Percentiles rank a stretch among this genome's conserved stretches.
These are phyloP conservation scores for Urocynchramus pylzowi DNA, from an alignment of 2,113 vertebrate genomes.

Conservation along the genomic window DNA sequence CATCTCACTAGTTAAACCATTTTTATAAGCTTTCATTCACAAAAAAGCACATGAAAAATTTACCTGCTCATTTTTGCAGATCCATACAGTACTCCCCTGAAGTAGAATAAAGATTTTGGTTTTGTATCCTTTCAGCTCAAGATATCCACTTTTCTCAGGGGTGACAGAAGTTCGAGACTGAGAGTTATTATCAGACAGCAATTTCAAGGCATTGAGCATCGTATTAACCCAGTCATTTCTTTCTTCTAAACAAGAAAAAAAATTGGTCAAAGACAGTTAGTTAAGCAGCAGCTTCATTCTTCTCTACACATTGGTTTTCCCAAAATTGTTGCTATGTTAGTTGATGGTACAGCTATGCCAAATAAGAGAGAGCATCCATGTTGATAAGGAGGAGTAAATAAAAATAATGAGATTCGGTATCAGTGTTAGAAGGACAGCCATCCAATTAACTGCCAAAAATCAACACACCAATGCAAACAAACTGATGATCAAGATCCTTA, in stretches of 20 bases:
- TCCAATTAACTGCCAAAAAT: not conserved
- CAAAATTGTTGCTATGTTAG: not conserved
- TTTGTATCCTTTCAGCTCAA: constrained; percentile 94
- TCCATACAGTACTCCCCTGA: constrained; percentile 86
- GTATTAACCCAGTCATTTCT: constrained; percentile 90
- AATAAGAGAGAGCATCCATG: not conserved
- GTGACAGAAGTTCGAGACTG: constrained; percentile 61
- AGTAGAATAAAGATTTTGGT: constrained; percentile 88
- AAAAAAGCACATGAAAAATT: constrained; percentile 25
- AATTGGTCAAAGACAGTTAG: not conserved
- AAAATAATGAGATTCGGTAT: not conserved
- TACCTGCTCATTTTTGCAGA: constrained; percentile 98
- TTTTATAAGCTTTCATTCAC: constrained; percentile 34
- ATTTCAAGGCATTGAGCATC: constrained; percentile 79
- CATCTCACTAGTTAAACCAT: constrained; percentile 21
- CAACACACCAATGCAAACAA: not conserved
- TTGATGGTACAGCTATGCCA: not conserved
- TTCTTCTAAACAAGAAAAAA: constrained; percentile 77
- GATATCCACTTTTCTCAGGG: constrained; percentile 84
- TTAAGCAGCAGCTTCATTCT: not conserved
- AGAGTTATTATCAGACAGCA: constrained; percentile 60
- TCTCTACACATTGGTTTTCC: not conserved
- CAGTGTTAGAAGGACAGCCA: not conserved
- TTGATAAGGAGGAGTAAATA: not conserved
- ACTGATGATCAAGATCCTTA: not conserved